Base-by-base conservation (phyloP, 2,888 invertebrate species). In the Volucella inanis region DNA sequence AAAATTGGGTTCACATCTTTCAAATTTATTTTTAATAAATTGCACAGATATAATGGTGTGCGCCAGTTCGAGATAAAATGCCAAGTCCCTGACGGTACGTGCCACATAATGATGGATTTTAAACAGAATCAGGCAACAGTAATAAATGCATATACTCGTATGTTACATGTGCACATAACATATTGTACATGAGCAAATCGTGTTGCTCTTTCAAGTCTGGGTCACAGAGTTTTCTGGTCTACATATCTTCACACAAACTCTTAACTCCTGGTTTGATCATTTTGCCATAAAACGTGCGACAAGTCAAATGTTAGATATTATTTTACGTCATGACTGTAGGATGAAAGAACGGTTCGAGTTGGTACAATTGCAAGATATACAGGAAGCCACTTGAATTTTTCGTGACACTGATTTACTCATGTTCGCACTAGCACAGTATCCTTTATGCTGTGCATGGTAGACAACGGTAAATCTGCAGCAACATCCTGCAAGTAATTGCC, bases 401-500 rank as follows among this genome's bases (percentile, higher is more conserved):
- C 31, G 12, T 68, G 83, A 72, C 78, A 78, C 62, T 74, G 83
- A 83, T 78, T 74, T 83, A 83, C 62, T 74, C 50, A 3, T 31
- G 11, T 45, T 12, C 31, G 39, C 31, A 43, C 8, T 39, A 54
- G 12, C 47, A n/a, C n/a, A 9, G 50, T 65, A 54, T 57, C 62
- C 45, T 38, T 12, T 50, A 39, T 8, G 6, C 45, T 14, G 22
- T 39, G 45, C 0, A 45, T 11, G 18, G n/a, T 49, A 67, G 49
- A 62, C 47, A 22, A n/a, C 11, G 22, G 55, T 18, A 18, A 2
- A 68, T 74, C n/a, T 57, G 55, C 31, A 15, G 70, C 57, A 84
- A 71, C 74, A 70, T 75, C 75, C 74, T 84, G 84, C 74, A 84
- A 79, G 75, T 84, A 79, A 79, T 79, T 84, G 83, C 79, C 75